Base-by-base conservation (phyloP, 2,113 vertebrate genomes). In the Chamaea fasciata region DNA sequence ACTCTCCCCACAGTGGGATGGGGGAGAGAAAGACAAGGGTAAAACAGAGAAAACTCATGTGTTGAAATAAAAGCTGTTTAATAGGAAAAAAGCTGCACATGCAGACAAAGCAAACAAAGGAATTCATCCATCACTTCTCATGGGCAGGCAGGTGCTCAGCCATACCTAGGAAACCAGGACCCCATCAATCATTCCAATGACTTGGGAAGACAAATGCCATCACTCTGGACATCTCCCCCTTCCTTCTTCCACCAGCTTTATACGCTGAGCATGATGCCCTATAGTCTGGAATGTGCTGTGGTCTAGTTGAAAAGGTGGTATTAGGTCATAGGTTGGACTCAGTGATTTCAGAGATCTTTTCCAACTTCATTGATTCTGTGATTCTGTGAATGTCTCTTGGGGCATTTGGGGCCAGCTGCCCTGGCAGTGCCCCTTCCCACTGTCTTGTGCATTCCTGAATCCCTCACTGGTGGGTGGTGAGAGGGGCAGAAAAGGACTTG, bases 181-280 rank as follows among this genome's bases (percentile, higher is more conserved):
- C 31, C 5, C 13, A 13, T 18, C 10, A 49, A 0, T 8, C 1
- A 2, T 27, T 44, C 21, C 0, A 0, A 30, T 67, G 16, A 76
- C 9, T 44, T 33, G 1, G 4, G 28, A 85, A 85, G 28, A 44
- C 18, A 67, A 77, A 41, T 2, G 2, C 4, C 13, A 7, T 26
- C 4, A 15, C 8, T 42, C 11, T 5, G 2, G 80, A 50, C 2
- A 2, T 50, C 2, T 7, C 2, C 2, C 3, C 6, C 18, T 46
- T 62, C 7, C 7, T 56, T 19, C 22, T 8, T 65, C 14, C 19
- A 10, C 18, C 33, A 46, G 10, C 2, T 85, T 71, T 62, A 22
- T 14, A 15, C 65, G 33, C 9, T 62, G n/a, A 84, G 21, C 21
- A 22, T 41, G 50, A 16, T 6, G 5, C 24, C 13, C 5, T 24